Evolutionary conservation across 1,140 invertebrate genomes (phyloP).

Genomic region (Euglossa dilemma): DNA sequence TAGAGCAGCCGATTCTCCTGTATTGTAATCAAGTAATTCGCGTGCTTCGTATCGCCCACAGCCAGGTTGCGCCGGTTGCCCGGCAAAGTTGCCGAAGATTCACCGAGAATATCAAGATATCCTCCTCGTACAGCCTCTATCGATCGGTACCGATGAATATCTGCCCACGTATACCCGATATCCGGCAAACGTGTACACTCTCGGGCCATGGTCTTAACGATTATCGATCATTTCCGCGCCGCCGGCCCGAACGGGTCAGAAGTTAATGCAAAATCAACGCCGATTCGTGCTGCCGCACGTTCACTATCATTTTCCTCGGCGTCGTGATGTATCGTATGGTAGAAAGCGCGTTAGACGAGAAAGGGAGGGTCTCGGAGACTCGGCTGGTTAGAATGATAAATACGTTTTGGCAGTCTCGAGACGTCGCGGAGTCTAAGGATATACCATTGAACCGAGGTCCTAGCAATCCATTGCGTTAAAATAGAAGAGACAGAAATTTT

Average conservation of each 20-base stretch:
- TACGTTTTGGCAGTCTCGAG: neutral
- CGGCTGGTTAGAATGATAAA: neutral
- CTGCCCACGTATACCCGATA: constrained; percentile 52
- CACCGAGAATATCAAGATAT: constrained; percentile 57
- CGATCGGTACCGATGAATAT: constrained; percentile 54
- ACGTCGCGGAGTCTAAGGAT: no score
- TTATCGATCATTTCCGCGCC: constrained; percentile 67
- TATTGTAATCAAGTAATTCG: constrained; percentile 68
- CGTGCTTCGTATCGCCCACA: constrained; percentile 54
- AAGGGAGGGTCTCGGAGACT: neutral
- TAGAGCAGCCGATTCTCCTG: constrained; percentile 17
- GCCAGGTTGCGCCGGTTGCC: constrained; percentile 19
- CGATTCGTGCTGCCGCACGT: constrained; percentile 22
- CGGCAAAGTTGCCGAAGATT: constrained; percentile 50
- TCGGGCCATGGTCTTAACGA: constrained; percentile 45
- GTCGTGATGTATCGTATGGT: neutral
- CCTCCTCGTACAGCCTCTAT: constrained; percentile 29
- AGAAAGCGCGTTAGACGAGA: neutral
- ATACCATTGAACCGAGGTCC: no score
- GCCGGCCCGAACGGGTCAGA: constrained; percentile 43
- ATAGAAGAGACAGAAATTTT: no score
- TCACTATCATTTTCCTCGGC: constrained; percentile 18
- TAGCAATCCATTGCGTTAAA: no score
- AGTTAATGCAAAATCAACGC: constrained; percentile 65
- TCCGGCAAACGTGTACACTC: constrained; percentile 50